phyloP scores from a whole-genome alignment of 1,140 invertebrate genomes.

The Drosophila pruinosa region DNA sequence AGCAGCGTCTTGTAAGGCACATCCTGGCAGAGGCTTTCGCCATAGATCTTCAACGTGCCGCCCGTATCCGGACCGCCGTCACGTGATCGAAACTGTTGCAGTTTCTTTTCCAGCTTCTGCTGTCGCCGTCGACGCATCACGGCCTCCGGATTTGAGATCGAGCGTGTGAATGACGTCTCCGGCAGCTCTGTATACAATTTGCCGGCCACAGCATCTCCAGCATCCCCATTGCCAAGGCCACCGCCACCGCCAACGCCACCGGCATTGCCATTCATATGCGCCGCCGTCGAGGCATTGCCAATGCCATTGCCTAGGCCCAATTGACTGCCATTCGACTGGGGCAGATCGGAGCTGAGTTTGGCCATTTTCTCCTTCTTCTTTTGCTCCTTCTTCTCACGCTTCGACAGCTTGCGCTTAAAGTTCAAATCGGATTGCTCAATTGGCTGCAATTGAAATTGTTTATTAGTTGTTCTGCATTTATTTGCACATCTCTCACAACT shows the following conservation, averaged over 20 bases:
- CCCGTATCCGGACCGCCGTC: conserved; percentile 96
- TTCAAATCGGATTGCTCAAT: conserved; percentile 84
- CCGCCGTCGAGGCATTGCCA: conserved; percentile 70
- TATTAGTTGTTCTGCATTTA: neutral
- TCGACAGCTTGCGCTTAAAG: conserved; percentile 95
- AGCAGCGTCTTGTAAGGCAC: conserved; percentile 99
- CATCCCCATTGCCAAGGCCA: conserved; percentile 38
- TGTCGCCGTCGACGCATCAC: conserved; percentile 98
- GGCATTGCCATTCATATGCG: conserved; percentile 61
- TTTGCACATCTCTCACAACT: conserved; percentile 31
- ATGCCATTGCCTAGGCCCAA: conserved; percentile 79
- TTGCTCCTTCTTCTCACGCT: conserved; percentile 98
- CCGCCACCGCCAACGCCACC: conserved; percentile 27
- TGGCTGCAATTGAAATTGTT: conserved; percentile 48
- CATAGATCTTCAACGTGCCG: conserved; percentile 99
- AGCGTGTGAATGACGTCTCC: conserved; percentile 98
- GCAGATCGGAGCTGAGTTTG: conserved; percentile 90
- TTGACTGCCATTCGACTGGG: conserved; percentile 78
- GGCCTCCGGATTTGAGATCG: conserved; percentile 99
- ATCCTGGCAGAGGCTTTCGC: conserved; percentile 97
- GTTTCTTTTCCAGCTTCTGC: conserved; percentile 97
- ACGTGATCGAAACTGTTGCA: conserved; percentile 97
- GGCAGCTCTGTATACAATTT: conserved; percentile 98
- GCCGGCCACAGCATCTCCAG: conserved; percentile 88
- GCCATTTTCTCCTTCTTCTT: conserved; percentile 98